Evolutionary conservation across 2,113 vertebrate species (phyloP), one percentile per base, ranked within the genome.

Genomic region (Mustela lutreola): DNA sequence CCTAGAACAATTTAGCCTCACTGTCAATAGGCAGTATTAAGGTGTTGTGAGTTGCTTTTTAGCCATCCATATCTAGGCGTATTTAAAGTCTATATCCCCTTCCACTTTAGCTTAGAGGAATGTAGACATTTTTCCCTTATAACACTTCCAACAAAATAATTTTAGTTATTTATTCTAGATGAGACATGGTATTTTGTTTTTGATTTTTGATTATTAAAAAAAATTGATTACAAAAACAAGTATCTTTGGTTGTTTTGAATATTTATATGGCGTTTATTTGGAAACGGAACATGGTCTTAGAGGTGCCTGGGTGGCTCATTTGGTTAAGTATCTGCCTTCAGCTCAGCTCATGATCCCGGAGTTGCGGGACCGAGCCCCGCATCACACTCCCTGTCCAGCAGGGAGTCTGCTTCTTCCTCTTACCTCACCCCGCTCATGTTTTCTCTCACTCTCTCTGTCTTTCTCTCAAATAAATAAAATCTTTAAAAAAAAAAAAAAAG

Each of bases 121-220:
- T 15, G 67, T 65, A n/a, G 24, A 73, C 21, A 26, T 50, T 96
- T 94, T 95, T 62, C n/a, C 10, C 84, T 81, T 65, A 62, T 36
- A 81, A 70, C 7, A 82, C 3, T 94, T 97, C 56, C 4, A 89
- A 79, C 11, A 48, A 94, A 70, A n/a, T n/a, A 91, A 63, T 96
- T 22, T 14, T 19, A 87, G 3, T 88, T 94, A 87, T 67, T 39
- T 39, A 26, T 85, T 94, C 58, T 26, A 82, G 39, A 31, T 87
- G 70, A 90, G 56, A 45, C 28, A 24, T 83, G 7, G 3, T 48
- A 62, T 75, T 96, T 96, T 94, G 39, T 39, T 89, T 65, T 84
- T 78, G 56, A 58, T 31, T 91, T 63, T 97, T 82, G 50, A 56
- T 87, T 94, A 81, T 11, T 60, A 33, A 86, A 58, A 4, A 83